Base-by-base conservation (phyloP, 92 coral and sea anemone species). In the Siderastrea siderea region DNA sequence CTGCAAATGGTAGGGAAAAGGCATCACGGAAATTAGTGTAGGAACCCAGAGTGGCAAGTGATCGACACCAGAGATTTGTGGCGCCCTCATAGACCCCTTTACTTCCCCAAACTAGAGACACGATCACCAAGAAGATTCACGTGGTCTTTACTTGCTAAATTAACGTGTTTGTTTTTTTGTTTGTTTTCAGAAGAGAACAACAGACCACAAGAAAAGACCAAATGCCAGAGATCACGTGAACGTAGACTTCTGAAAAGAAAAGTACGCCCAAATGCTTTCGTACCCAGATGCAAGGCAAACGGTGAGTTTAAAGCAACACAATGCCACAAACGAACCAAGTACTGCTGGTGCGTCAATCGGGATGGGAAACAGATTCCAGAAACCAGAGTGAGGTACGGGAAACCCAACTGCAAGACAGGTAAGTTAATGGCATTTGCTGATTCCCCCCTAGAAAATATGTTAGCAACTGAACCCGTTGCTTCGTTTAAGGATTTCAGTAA, bases 341-440 rank as follows among this genome's bases (percentile, higher is more conserved):
- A 47, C 82, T 98, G 99, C 66, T 98, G 99, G 99, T 98, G 99
- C 52, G 99, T 95, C 6, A 85, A 94, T 61, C 79, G 80, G 8
- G 82, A 89, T 6, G 99, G 99, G 2, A 92, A 67, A 68, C 86
- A 82, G 81, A 89, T 95, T 11, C 66, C 78, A 8, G 98, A 94
- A 48, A 95, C 99, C 2, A 88, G 55, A 85, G 87, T 87, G 78
- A 82, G 79, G 61, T 65, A 81, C 26, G 60, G 74, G 61, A 77
- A 73, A 68, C 99, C 96, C 3, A 87, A 84, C 46, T 98, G 99
- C 77, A 89, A 87, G 63, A 75, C 73, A 70, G 95, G 99, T 96
- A 64, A 55, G 90, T 76, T 46, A 10, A 47, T 9, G 2, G 16
- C 3, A 10, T 61, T 17, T 5, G 6, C 38, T 26, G 38, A 26